Base-by-base conservation (phyloP, 2,113 vertebrate genomes). In the Sebastes schlegelii region DNA sequence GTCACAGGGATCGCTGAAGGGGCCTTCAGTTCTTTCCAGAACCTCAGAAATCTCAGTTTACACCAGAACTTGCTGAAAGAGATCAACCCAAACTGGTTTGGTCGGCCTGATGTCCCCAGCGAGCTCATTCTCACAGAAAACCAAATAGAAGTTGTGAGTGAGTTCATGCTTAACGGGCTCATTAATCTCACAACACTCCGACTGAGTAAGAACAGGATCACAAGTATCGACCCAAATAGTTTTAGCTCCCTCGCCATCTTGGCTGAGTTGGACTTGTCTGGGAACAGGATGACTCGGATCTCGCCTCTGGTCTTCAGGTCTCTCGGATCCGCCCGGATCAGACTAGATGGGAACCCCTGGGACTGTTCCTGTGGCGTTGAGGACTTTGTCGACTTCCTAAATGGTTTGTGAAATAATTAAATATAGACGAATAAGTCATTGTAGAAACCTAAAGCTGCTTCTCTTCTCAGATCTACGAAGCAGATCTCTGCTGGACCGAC, bases 331-430 rank as follows among this genome's bases (percentile, higher is more conserved):
- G 88, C 88, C 49, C 83, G 55, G 73, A 61, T 95, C 58, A 46
- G 51, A 45, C 86, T 96, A 4, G 49, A 86, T 2, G 79, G 83
- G 61, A 96, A 96, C 79, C 95, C 93, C 0, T 96, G 96, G 96
- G 70, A 90, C 78, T 96, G 95, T 40, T 95, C 92, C 1, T 96
- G 95, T 66, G 84, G 70, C 6, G 88, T 91, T 4, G 57, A 84
- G 1, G 90, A 94, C 79, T 95, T 94, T 55, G 86, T 86, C 0
- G 8, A 21, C 5, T 92, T 90, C 65, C 49, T 96, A 0, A 93
- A 79, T 94, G 95, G 95, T 95, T 68, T 70, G 87, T 69, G 21
- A 63, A 62, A 49, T 6, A 19, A 0, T 14, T 11, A 2, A 8
- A 63, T 4, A 34, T 6, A 40, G 4, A 11, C 6, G 2, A 48